Evolutionary conservation across 2,113 vertebrate genomes (phyloP).

Genomic region (Urocitellus parryii): DNA sequence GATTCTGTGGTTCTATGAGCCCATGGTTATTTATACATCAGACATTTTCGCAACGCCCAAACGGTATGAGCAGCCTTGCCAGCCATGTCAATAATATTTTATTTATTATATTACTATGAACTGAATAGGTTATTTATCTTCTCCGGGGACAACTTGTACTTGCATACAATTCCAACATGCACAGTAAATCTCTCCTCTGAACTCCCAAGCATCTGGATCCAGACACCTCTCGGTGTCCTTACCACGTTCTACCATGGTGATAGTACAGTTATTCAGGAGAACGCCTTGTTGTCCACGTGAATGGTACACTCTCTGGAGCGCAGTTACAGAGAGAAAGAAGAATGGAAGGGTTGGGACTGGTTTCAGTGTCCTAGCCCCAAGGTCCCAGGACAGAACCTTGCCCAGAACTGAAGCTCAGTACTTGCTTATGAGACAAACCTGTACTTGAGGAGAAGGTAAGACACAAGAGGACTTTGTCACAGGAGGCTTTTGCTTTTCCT

Average conservation of each 20-base stretch:
- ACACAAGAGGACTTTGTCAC: background rate
- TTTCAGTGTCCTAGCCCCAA: background rate
- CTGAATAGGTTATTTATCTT: constrained; percentile 70
- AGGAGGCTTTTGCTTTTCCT: background rate
- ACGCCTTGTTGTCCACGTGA: background rate
- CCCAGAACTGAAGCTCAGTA: accelerated
- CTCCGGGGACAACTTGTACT: constrained; percentile 75
- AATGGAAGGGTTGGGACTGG: accelerated
- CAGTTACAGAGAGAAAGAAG: background rate
- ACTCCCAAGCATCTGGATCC: constrained; percentile 32
- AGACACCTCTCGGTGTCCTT: background rate
- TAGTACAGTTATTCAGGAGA: constrained; percentile 21
- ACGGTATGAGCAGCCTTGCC: constrained; percentile 51
- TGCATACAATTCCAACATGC: constrained; percentile 25
- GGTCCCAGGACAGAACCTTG: background rate
- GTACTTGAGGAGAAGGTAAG: background rate
- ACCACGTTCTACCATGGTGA: background rate
- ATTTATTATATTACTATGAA: constrained; percentile 75
- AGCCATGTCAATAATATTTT: constrained; percentile 78
- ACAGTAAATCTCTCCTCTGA: constrained; percentile 65
- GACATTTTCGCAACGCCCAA: constrained; percentile 35
- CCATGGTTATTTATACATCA: constrained; percentile 69
- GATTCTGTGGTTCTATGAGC: constrained; percentile 34
- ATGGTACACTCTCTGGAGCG: background rate
- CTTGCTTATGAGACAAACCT: background rate